Base-by-base conservation (phyloP, 2,113 vertebrate genomes). In the Delphinus delphis region DNA sequence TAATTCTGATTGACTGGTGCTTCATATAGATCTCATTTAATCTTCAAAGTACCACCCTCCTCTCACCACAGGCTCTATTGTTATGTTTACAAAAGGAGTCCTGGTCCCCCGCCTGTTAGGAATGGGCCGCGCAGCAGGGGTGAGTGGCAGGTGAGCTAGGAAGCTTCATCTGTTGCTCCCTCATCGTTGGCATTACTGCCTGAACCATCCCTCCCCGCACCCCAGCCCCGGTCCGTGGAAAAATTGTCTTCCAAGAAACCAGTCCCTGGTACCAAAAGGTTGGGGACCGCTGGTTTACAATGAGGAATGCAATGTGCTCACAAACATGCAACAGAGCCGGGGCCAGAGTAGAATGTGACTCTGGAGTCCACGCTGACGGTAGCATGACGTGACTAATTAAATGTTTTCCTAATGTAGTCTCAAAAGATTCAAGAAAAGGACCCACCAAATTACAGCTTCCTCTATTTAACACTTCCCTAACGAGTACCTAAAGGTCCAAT, bases 351-450 rank as follows among this genome's bases (percentile, higher is more conserved):
- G 1, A 62, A 67, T 38, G 14, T 60, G 58, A n/a, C 12, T 44
- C n/a, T 5, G 0, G 8, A 67, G 53, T 80, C 79, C 9, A 65
- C n/a, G 65, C 1, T 7, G 68, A 20, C 0, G 1, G 33, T 10
- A 14, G 5, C 14, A 21, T 2, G 21, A 41, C 50, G n/a, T 4
- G 26, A 20, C 18, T 68, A 53, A 68, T 44, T n/a, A 8, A 63
- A 38, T 1, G 13, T 65, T 90, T 77, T 86, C 55, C 55, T 58
- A 60, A 23, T 0, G 20, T 1, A 26, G 3, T 63, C 33, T 71
- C 58, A 41, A 71, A 93, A 76, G 80, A 81, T 33, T 73, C 3
- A 41, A 76, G 31, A 15, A 33, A 77, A 90, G 33, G n/a, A 31
- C 1, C 12, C 4, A n/a, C 4, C 58, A 53, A 68, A 80, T 53